Conservation (phyloP, 2,888 invertebrate genomes). For the Creontiades dilutus region DNA sequence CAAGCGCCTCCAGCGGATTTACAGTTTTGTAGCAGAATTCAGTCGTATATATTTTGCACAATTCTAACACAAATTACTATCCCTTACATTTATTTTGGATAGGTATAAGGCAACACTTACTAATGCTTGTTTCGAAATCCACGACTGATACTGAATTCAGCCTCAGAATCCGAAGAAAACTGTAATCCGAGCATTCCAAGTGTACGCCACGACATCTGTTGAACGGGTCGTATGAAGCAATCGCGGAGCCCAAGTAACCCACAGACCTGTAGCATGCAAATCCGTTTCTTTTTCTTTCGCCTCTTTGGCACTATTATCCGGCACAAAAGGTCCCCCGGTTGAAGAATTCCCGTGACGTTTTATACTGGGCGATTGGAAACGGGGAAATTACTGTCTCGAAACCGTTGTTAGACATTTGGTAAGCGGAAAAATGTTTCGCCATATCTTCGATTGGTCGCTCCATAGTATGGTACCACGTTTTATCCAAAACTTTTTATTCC, state of each 20-base stretch:
- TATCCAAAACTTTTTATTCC: background rate
- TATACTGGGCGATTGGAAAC: background rate
- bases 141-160: background rate
- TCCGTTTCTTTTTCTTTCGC: background rate
- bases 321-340: background rate
- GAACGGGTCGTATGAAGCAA: slow-evolving; percentile 7
- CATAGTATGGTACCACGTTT: background rate
- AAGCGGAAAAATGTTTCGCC: background rate
- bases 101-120: too few species aligned
- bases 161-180: background rate
- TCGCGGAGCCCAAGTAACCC: background rate
- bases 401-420: slow-evolving; percentile 1
- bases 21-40: too few species aligned
- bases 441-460: background rate
- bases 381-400: background rate
- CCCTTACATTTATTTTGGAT: too few species aligned
- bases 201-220: background rate
- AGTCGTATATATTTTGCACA: too few species aligned
- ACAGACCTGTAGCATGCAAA: slow-evolving; percentile 22
- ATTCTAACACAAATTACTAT: too few species aligned
- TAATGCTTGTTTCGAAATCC: too few species aligned
- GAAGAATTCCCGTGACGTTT: slow-evolving; percentile 4
- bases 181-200: background rate
- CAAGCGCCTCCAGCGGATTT: too few species aligned
- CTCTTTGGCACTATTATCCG: background rate